Evolutionary conservation across 2,888 invertebrate species (phyloP).

Genomic region (Hypomecis punctinalis): DNA sequence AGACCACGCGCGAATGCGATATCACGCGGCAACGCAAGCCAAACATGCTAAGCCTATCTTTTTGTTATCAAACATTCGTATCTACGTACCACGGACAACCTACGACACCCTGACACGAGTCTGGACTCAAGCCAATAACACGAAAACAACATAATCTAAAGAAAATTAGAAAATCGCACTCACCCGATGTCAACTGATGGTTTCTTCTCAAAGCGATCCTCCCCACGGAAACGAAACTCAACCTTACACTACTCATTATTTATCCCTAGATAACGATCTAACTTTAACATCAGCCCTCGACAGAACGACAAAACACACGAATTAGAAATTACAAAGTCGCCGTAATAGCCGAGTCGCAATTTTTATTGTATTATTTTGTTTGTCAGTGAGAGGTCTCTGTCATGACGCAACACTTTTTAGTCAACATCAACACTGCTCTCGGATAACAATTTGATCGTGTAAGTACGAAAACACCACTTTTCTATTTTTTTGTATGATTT

Average conservation of each 20-base stretch:
- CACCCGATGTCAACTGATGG: conserved; percentile 77
- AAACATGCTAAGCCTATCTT: conserved; percentile 54
- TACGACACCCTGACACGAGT: conserved; percentile 57
- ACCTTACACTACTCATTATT: conserved; percentile 82
- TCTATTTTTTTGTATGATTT: conserved; percentile 74
- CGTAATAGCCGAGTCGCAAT: conserved; percentile 68
- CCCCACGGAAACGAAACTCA: conserved; percentile 79
- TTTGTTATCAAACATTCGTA: conserved; percentile 76
- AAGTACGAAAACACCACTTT: conserved; percentile 78
- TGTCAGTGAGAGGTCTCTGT: conserved; percentile 83
- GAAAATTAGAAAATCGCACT: conserved; percentile 56
- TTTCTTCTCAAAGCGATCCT: conserved; percentile 79
- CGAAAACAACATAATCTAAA: conserved; percentile 50
- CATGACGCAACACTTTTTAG: conserved; percentile 85
- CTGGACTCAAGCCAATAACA: conserved; percentile 72
- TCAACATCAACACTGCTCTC: conserved; percentile 76
- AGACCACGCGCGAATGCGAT: conserved; percentile 36
- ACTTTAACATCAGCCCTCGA: conserved; percentile 73
- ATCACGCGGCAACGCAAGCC: conserved; percentile 42
- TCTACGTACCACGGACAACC: conserved; percentile 43
- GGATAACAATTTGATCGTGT: conserved; percentile 65
- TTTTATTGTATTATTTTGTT: conserved; percentile 81
- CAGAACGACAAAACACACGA: conserved; percentile 59
- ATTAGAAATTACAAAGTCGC: conserved; percentile 67
- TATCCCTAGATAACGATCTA: conserved; percentile 59